A percentile compares a stretch with the other conserved stretches of the same genome.
Conservation (phyloP, 2,113 vertebrate species). For the Puntigrus tetrazona region DNA sequence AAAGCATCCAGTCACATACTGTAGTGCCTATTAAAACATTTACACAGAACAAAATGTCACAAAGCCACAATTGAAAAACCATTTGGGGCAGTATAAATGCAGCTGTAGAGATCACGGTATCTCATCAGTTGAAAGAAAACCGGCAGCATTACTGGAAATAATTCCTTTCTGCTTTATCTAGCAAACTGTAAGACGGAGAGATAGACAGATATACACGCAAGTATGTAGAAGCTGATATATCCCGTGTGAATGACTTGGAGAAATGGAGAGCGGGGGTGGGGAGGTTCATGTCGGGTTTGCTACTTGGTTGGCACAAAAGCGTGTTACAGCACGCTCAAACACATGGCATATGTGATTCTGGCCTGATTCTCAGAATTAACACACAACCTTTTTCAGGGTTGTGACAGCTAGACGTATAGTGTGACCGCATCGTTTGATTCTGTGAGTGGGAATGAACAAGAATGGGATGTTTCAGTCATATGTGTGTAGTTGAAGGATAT, state of each 20-base stretch:
- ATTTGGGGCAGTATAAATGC: neutral
- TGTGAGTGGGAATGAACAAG: conserved; percentile 1
- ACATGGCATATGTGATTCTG: neutral
- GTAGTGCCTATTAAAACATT: neutral
- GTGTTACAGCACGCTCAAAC: neutral
- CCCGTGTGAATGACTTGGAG: conserved; percentile 13
- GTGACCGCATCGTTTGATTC: neutral
- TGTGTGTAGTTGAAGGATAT: neutral
- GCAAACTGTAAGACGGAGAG: neutral
- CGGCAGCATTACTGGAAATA: neutral
- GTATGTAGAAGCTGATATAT: conserved; percentile 3
- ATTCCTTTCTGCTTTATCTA: conserved; percentile 14
- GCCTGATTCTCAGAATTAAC: neutral
- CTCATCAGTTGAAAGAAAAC: neutral
- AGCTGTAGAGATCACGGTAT: neutral
- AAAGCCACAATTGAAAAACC: neutral
- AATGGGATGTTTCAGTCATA: neutral
- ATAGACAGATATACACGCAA: neutral
- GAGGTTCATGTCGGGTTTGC: neutral
- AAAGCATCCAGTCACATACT: neutral
- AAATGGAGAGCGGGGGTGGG: conserved; percentile 5
- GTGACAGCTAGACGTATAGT: conserved; percentile 20
- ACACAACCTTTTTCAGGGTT: conserved; percentile 22
- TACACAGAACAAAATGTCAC: neutral
- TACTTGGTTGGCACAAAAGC: conserved; percentile 15